phyloP scores from a whole-genome alignment of 2,888 invertebrate species.

The Macaria liturata region DNA sequence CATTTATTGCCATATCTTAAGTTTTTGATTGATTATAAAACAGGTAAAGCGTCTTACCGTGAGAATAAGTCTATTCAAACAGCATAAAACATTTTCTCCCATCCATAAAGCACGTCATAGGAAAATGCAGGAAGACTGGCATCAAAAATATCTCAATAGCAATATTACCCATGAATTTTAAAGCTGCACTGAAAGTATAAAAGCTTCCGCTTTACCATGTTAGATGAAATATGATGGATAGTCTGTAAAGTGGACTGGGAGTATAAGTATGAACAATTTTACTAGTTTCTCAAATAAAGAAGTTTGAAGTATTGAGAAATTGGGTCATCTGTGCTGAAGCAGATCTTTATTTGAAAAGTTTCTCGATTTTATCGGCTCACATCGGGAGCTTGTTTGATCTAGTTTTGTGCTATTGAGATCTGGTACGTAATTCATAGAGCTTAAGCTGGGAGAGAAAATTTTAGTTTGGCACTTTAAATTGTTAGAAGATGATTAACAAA shows the following conservation, averaged over 20 bases:
- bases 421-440: conserved; percentile 12
- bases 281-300: conserved; percentile 36
- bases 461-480: too few species aligned
- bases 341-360: conserved; percentile 57
- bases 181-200: conserved; percentile 17
- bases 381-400: conserved; percentile 34
- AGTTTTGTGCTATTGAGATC: conserved; percentile 33
- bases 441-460: too few species aligned
- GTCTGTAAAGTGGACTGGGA: conserved; percentile 21
- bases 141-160: conserved; percentile 11
- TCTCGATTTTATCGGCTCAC: conserved; percentile 41
- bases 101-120: background rate
- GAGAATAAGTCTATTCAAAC: too few species aligned
- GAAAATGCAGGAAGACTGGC: conserved; percentile 4
- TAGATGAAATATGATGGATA: conserved; percentile 22
- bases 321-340: conserved; percentile 49
- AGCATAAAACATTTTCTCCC: too few species aligned
- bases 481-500: too few species aligned
- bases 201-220: conserved; percentile 13
- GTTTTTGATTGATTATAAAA: too few species aligned
- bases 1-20: too few species aligned
- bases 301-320: conserved; percentile 48
- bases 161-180: conserved; percentile 19
- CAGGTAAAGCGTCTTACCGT: too few species aligned
- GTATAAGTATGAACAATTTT: conserved; percentile 30